Conservation (phyloP, 1,140 invertebrate genomes). For the Magallana angulata region DNA sequence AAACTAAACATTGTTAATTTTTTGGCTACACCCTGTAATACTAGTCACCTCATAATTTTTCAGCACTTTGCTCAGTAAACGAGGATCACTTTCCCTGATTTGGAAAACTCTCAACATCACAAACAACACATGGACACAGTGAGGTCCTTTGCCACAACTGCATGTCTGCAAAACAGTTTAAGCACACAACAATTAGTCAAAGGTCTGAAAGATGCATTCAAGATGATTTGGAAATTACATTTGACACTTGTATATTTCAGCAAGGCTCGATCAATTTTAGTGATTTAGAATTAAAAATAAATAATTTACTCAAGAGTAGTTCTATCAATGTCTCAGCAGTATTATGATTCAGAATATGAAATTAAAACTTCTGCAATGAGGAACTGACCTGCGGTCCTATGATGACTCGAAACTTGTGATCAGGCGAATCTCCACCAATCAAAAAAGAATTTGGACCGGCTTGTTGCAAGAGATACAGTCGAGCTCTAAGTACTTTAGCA, state of each 20-base stretch:
- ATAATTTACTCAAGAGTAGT: too few species aligned
- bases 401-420: constrained; percentile 80
- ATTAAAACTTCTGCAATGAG: too few species aligned
- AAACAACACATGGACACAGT: constrained; percentile 81
- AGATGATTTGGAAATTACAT: too few species aligned
- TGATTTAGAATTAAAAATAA: too few species aligned
- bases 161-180: constrained; percentile 77
- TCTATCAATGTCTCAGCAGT: too few species aligned
- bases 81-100: constrained; percentile 77
- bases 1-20: too few species aligned
- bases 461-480: constrained; percentile 80
- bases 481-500: constrained; percentile 76
- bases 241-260: too few species aligned
- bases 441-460: constrained; percentile 80
- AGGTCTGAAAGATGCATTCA: too few species aligned
- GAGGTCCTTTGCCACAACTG: constrained; percentile 79
- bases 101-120: constrained; percentile 81
- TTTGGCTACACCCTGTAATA: background rate
- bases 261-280: too few species aligned
- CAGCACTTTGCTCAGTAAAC: constrained; percentile 77
- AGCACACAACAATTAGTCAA: background rate
- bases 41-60: constrained; percentile 80
- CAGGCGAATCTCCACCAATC: constrained; percentile 80
- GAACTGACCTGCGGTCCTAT: constrained; percentile 80
- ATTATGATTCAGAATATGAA: too few species aligned